These are phyloP conservation scores for Pelusios castaneus DNA, from an alignment of 2,113 vertebrate genomes.

Conservation along the genomic window DNA sequence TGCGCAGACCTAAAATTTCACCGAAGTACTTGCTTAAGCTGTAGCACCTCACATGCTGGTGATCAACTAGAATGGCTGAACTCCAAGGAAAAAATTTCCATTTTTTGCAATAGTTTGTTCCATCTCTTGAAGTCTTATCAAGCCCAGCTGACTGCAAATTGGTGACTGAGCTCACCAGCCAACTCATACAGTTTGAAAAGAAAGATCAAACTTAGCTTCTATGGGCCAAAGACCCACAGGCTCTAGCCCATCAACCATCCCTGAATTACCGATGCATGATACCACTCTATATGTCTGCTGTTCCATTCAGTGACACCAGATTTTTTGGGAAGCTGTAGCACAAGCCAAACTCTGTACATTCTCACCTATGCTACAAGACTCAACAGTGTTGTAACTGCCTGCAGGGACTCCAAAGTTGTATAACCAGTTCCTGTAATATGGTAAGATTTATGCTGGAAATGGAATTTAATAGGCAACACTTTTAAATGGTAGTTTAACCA, in stretches of 20 bases:
- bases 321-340: not conserved
- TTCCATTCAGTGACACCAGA: not conserved
- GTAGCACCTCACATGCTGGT: not conserved
- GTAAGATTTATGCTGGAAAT: not conserved
- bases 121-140: not conserved
- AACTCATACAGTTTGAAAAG: not conserved
- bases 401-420: not conserved
- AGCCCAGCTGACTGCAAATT: not conserved
- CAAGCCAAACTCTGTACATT: not conserved
- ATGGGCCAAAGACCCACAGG: not conserved
- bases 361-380: not conserved
- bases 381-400: not conserved
- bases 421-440: not conserved
- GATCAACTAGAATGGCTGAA: not conserved
- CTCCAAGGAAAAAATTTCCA: not conserved
- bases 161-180: not conserved
- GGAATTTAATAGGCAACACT: not conserved
- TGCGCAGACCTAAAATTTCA: not conserved
- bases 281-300: not conserved
- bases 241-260: not conserved
- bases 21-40: not conserved
- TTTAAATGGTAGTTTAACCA: not conserved
- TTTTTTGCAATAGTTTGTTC: not conserved
- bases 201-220: not conserved
- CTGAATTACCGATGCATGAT: not conserved